These are phyloP conservation scores for Glossophaga mutica DNA, from an alignment of 2,797 vertebrate species.

Conservation along the genomic window DNA sequence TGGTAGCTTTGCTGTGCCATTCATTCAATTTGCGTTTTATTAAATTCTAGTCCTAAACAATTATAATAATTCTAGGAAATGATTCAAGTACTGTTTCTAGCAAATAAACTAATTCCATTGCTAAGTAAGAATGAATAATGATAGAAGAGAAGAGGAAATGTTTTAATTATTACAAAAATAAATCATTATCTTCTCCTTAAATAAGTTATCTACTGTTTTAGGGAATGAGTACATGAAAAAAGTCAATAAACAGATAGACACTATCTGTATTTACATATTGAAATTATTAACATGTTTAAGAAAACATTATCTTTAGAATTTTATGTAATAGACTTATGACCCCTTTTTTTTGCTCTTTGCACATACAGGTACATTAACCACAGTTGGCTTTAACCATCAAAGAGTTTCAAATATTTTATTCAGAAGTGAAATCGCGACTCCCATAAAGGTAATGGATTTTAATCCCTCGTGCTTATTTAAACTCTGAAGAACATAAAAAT, in stretches of 20 bases:
- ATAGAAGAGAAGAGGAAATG: background rate
- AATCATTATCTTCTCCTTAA: background rate
- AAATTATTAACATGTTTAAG: background rate
- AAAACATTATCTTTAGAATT: background rate
- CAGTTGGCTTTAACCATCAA: background rate
- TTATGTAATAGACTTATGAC: background rate
- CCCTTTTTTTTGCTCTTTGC: background rate
- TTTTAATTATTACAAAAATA: background rate
- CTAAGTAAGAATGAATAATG: background rate
- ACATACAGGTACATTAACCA: background rate
- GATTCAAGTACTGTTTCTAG: background rate
- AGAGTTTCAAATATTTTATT: background rate
- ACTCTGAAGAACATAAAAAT: background rate
- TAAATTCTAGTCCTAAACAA: background rate
- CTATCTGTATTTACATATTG: background rate
- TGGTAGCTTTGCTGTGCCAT: background rate
- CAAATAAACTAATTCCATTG: background rate
- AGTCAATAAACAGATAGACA: background rate
- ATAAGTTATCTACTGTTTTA: background rate
- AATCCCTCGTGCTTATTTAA: background rate
- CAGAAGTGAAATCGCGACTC: background rate
- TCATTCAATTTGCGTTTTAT: slow-evolving; percentile 17
- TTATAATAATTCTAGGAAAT: slow-evolving; percentile 31
- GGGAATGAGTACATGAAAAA: background rate
- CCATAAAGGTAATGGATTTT: background rate